These are phyloP conservation scores for Pycnonotus jocosus DNA, from an alignment of 2,113 vertebrate species.

Conservation along the genomic window DNA sequence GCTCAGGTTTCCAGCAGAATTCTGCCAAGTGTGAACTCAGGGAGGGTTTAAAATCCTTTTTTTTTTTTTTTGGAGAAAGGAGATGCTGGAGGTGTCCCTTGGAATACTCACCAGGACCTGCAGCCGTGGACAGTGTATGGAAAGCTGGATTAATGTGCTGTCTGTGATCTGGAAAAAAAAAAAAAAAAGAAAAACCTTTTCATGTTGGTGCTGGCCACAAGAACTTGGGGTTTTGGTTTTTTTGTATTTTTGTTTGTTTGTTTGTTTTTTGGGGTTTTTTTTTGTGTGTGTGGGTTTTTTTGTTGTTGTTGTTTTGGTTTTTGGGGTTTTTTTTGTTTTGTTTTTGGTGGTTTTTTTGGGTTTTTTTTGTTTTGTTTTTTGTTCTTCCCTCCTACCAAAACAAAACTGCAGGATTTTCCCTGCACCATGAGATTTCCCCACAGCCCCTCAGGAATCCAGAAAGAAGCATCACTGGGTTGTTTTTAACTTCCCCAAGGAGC, in stretches of 20 bases:
- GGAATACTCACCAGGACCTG: conserved; percentile 90
- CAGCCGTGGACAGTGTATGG: conserved; percentile 94
- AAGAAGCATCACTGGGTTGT: background rate
- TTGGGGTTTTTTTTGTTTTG: rapidly evolving
- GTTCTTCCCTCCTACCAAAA: rapidly evolving
- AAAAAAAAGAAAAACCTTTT: background rate
- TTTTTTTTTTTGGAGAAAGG: background rate
- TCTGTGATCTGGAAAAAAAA: conserved; percentile 86
- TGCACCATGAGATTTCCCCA: background rate
- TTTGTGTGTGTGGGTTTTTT: too few relatives aligned
- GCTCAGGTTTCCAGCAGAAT: background rate
- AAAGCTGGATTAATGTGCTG: conserved; percentile 92
- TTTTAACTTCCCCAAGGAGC: rapidly evolving
- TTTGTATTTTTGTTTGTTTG: too few relatives aligned
- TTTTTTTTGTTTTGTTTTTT: too few relatives aligned
- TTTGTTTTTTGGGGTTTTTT: rapidly evolving
- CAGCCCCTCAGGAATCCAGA: background rate
- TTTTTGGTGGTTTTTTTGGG: too few relatives aligned
- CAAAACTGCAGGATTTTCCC: background rate
- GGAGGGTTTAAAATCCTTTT: background rate
- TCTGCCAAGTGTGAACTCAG: background rate
- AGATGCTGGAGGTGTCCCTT: background rate
- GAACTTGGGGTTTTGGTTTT: background rate
- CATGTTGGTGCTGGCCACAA: rapidly evolving
- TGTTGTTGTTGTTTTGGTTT: too few relatives aligned